Evolutionary conservation across 64 coral and sea anemone genomes (phyloP).

Genomic region (Porites lutea): DNA sequence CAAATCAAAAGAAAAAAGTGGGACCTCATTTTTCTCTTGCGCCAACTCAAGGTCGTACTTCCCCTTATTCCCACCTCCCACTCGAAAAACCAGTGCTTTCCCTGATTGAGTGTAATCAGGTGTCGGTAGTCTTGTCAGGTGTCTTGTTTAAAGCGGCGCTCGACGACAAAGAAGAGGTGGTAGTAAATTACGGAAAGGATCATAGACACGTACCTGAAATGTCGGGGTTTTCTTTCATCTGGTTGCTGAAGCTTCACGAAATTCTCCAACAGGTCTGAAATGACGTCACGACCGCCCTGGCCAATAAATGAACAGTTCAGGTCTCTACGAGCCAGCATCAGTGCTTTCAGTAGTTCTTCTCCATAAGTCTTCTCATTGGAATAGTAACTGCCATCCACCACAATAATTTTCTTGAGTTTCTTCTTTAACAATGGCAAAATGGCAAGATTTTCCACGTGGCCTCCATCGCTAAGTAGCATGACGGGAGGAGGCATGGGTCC

Average conservation of each 20-base stretch:
- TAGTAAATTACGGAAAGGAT: not conserved
- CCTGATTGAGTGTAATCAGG: too few species aligned
- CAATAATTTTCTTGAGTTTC: constrained; percentile 8
- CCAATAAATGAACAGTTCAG: constrained; percentile 33
- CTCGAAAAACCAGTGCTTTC: too few species aligned
- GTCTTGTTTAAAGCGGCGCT: not conserved
- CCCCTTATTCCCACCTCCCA: too few species aligned
- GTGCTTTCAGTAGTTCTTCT: constrained; percentile 1
- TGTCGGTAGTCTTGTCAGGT: too few species aligned
- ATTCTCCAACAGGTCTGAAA: constrained; percentile 11
- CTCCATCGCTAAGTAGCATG: constrained; percentile 64
- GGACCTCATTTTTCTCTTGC: too few species aligned
- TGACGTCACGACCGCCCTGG: constrained; percentile 5
- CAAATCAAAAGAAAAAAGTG: too few species aligned
- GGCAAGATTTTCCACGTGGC: constrained; percentile 14
- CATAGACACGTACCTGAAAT: constrained; percentile 28
- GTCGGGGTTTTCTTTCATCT: constrained; percentile 40
- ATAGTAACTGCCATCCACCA: not conserved
- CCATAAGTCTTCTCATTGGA: not conserved
- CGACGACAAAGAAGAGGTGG: not conserved
- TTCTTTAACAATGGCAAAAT: constrained; percentile 38
- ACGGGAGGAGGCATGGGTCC: constrained; percentile 75
- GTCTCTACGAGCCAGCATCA: constrained; percentile 17
- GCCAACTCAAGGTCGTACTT: too few species aligned
- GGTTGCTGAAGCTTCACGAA: constrained; percentile 23